These are phyloP conservation scores for Microtus agrestis DNA, from an alignment of 2,797 vertebrate genomes.

Conservation along the genomic window DNA sequence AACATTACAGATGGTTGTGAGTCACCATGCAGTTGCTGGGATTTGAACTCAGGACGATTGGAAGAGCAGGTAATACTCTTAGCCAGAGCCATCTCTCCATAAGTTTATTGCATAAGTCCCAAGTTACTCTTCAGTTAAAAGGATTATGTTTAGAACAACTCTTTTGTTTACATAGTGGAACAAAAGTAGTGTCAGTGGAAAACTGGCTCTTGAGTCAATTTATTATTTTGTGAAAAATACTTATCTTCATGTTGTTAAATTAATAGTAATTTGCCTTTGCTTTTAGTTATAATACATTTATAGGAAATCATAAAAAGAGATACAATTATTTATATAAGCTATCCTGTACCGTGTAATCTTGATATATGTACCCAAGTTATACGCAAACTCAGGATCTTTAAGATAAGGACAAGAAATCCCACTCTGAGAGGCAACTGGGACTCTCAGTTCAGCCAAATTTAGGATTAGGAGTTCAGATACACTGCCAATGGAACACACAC, in stretches of 20 bases:
- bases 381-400: neutral
- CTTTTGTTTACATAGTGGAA: neutral
- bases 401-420: neutral
- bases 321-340: neutral
- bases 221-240: neutral
- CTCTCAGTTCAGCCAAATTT: neutral
- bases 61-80: too few species aligned
- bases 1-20: too few species aligned
- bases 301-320: neutral
- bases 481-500: neutral
- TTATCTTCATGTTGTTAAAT: neutral
- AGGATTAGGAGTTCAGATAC: neutral
- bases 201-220: neutral
- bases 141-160: neutral
- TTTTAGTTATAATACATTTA: neutral
- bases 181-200: neutral
- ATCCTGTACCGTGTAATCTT: neutral
- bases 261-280: neutral
- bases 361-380: neutral
- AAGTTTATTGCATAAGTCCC: neutral
- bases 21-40: too few species aligned
- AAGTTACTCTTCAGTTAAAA: neutral
- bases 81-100: too few species aligned
- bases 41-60: too few species aligned
- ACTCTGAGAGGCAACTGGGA: fast-evolving